Evolutionary conservation across 1,140 invertebrate genomes (phyloP).

Genomic region (Ylistrum balloti): DNA sequence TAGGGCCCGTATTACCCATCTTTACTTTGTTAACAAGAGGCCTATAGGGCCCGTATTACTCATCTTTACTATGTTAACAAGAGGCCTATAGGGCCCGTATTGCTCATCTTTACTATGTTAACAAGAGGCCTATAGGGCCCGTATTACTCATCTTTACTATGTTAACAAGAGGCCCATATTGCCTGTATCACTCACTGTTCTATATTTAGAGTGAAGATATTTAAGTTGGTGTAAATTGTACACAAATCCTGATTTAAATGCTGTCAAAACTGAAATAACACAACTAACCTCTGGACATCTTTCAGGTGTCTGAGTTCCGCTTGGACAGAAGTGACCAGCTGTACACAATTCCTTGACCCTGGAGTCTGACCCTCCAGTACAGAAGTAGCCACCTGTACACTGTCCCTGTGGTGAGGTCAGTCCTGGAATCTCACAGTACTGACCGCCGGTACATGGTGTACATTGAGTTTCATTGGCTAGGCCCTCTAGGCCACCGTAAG

Average conservation of each 20-base stretch:
- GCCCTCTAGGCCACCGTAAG: slow-evolving; percentile 71
- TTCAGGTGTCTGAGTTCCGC: slow-evolving; percentile 69
- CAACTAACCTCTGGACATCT: slow-evolving; percentile 72
- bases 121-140: too few relatives aligned
- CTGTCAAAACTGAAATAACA: not conserved
- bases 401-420: slow-evolving; percentile 69
- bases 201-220: too few relatives aligned
- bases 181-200: too few relatives aligned
- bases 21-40: too few relatives aligned
- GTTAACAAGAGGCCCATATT: too few relatives aligned
- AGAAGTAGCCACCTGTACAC: slow-evolving; percentile 75
- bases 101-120: too few relatives aligned
- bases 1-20: too few relatives aligned
- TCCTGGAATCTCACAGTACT: slow-evolving; percentile 75
- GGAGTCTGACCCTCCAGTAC: slow-evolving; percentile 72
- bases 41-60: too few relatives aligned
- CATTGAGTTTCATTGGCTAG: slow-evolving; percentile 74
- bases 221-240: not conserved
- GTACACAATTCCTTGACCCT: slow-evolving; percentile 72
- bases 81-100: too few relatives aligned
- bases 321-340: slow-evolving; percentile 73
- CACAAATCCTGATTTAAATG: not conserved
- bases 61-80: too few relatives aligned
- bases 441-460: slow-evolving; percentile 73
- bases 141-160: too few relatives aligned